Percentiles rank a stretch among this genome's conserved stretches.
These are phyloP conservation scores for Philopotamus ludificatus DNA, from an alignment of 1,140 invertebrate genomes.

Conservation along the genomic window DNA sequence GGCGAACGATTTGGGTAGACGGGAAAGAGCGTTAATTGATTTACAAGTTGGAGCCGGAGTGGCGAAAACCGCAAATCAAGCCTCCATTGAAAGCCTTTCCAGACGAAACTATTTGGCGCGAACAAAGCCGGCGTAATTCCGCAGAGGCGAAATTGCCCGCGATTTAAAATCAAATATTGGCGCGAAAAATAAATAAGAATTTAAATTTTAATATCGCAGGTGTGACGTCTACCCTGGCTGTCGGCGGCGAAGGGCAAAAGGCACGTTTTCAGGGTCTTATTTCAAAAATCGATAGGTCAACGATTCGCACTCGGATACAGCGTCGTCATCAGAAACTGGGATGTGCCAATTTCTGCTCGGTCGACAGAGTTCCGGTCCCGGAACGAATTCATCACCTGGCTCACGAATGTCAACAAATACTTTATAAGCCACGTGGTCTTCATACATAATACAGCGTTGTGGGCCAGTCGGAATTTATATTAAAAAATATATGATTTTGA, in stretches of 20 bases:
- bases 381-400: too few species aligned
- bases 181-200: too few species aligned
- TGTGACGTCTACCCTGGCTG: too few species aligned
- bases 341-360: neutral
- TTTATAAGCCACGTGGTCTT: too few species aligned
- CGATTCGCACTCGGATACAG: neutral
- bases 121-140: neutral
- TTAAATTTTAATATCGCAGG: too few species aligned
- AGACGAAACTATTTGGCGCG: neutral
- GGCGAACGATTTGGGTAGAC: neutral
- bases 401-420: too few species aligned
- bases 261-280: neutral
- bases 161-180: too few species aligned
- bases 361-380: neutral
- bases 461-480: too few species aligned
- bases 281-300: neutral
- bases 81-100: conserved; percentile 9
- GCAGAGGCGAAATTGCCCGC: too few species aligned
- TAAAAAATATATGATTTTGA: too few species aligned
- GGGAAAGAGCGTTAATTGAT: conserved; percentile 25
- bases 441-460: too few species aligned
- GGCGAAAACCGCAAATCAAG: conserved; percentile 30
- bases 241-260: neutral
- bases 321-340: neutral
- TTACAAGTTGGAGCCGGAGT: conserved; percentile 7